These are phyloP conservation scores for Pseudoatta argentina DNA, from an alignment of 1,140 invertebrate genomes.

Conservation along the genomic window DNA sequence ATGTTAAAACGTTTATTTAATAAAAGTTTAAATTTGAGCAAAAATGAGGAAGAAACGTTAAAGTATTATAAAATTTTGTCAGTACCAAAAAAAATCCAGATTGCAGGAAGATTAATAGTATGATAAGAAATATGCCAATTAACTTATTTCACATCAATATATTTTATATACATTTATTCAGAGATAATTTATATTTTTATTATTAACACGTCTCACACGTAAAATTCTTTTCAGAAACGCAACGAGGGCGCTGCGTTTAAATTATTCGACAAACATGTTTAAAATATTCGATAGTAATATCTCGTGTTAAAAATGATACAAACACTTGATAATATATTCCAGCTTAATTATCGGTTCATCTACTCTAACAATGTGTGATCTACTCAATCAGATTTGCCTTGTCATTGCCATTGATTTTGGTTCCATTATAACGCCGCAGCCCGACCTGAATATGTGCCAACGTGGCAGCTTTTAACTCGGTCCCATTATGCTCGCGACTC, in stretches of 20 bases:
- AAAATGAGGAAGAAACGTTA: too few relatives aligned
- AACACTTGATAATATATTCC: conserved; percentile 8
- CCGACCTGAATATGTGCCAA: conserved; percentile 29
- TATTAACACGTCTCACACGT: background rate
- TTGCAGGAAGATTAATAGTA: too few relatives aligned
- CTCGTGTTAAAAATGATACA: background rate
- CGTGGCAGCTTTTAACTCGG: conserved; percentile 37
- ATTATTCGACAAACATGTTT: background rate
- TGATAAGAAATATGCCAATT: background rate
- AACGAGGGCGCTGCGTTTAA: too few relatives aligned
- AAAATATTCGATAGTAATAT: background rate
- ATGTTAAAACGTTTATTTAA: too few relatives aligned
- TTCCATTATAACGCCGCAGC: conserved; percentile 29
- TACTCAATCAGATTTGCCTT: conserved; percentile 29
- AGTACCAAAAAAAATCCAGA: too few relatives aligned
- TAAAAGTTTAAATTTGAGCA: too few relatives aligned
- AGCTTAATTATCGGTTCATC: conserved; percentile 35
- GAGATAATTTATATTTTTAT: background rate
- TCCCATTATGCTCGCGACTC: conserved; percentile 18
- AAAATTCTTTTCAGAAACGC: background rate
- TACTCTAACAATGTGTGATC: conserved; percentile 17
- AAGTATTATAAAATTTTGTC: too few relatives aligned
- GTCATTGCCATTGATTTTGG: conserved; percentile 46
- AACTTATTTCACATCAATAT: background rate
- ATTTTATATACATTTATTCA: background rate